These are phyloP conservation scores for Taenaris catops DNA, from an alignment of 2,888 invertebrate genomes.

Conservation along the genomic window DNA sequence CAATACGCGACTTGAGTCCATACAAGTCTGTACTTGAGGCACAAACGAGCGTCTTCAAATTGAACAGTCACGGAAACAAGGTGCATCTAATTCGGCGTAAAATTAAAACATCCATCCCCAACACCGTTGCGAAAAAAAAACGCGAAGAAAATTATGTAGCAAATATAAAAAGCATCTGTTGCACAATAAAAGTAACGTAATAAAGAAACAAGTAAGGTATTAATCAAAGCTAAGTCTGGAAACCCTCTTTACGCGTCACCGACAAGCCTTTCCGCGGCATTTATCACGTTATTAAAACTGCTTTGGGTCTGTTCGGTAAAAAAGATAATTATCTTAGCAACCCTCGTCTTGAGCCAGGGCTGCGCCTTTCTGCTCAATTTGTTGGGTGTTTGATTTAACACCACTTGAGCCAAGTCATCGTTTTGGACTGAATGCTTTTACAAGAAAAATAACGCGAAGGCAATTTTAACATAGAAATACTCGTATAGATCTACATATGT, in stretches of 20 bases:
- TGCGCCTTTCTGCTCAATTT: constrained; percentile 31
- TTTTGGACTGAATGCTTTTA: too few relatives aligned
- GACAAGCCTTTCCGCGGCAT: constrained; percentile 76
- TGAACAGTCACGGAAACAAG: constrained; percentile 39
- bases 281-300: constrained; percentile 76
- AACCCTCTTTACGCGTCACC: constrained; percentile 67
- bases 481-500: too few relatives aligned
- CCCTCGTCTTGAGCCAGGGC: constrained; percentile 69
- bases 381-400: constrained; percentile 15
- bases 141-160: constrained; percentile 46
- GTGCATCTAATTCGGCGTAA: constrained; percentile 55
- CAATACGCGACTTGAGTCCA: background rate
- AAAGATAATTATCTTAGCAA: constrained; percentile 78
- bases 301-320: constrained; percentile 68
- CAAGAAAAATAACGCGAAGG: too few relatives aligned
- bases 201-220: constrained; percentile 46
- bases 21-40: constrained; percentile 1
- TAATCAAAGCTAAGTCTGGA: constrained; percentile 48
- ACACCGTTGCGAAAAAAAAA: constrained; percentile 12
- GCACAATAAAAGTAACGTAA: constrained; percentile 54
- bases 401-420: constrained; percentile 11
- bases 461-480: too few relatives aligned
- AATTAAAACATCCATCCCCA: constrained; percentile 31
- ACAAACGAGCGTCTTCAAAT: constrained; percentile 21
- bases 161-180: constrained; percentile 71